Percentiles rank a stretch among this genome's conserved stretches.
Evolutionary conservation across 2,113 vertebrate species (phyloP).

Genomic region (Geococcyx californianus): DNA sequence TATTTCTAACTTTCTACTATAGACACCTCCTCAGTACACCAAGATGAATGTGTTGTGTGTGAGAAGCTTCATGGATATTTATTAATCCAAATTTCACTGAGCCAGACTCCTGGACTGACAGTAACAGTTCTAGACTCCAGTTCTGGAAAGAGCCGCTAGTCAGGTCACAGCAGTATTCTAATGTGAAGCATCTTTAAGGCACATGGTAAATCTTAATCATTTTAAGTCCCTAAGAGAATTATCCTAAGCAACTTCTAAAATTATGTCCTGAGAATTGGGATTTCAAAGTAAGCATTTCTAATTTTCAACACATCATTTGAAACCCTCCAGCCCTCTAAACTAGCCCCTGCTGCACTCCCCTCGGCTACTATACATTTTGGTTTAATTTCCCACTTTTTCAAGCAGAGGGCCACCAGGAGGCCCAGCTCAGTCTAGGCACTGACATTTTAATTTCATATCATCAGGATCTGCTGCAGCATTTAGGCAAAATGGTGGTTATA

Average conservation of each 20-base stretch:
- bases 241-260: slow-evolving; percentile 60
- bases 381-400: slow-evolving; percentile 8
- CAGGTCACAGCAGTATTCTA: slow-evolving; percentile 39
- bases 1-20: not conserved
- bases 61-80: not conserved
- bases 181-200: slow-evolving; percentile 50
- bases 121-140: not conserved
- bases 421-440: not conserved
- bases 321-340: slow-evolving; percentile 15
- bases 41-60: not conserved
- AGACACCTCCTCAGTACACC: not conserved
- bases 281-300: slow-evolving; percentile 53
- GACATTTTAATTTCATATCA: not conserved
- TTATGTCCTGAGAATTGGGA: slow-evolving; percentile 57
- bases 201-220: slow-evolving; percentile 54
- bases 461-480: not conserved
- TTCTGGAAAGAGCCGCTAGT: not conserved
- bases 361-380: not conserved
- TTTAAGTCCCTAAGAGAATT: slow-evolving; percentile 60
- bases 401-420: not conserved
- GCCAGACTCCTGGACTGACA: not conserved
- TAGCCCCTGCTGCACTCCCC: slow-evolving; percentile 7
- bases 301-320: slow-evolving; percentile 49
- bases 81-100: not conserved
- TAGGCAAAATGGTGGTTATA: not conserved